Evolutionary conservation across 2,888 invertebrate species (phyloP), one percentile per base, ranked within the genome.

Genomic region (Tinea trinotella): DNA sequence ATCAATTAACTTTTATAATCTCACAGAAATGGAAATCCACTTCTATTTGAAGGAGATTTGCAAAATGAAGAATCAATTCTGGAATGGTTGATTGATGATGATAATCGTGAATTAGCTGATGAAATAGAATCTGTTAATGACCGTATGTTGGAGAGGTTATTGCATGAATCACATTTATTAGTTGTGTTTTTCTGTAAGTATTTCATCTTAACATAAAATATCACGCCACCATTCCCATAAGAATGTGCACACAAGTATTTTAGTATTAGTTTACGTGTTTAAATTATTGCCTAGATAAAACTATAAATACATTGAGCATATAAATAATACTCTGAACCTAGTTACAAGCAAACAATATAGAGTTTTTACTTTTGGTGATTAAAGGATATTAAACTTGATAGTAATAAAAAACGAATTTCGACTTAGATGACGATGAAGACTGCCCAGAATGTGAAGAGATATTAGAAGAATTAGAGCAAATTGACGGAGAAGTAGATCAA

Each of bases 121-220:
- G 96, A 97, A 86, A 97, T 97, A 61, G 97, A 97, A 80, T 93
- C 94, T 24, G 96, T 97, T 6, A 97, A 97, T 67, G 92, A 92
- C 19, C 89, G 95, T 63, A 97, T 97, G 97, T 78, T 97, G 60
- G 92, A 93, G 60, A 89, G 95, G 63, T 87, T 97, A 53, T 87
- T 97, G 62, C 92, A 91, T 15, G 94, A 95, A 69, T 96, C 96
- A 12, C 93, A 95, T 54, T 90, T 96, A 62, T 84, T 97, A 56
- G 96, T 95, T 46, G 97, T 96, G 13, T 95, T 96, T 81, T 97
- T 96, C 77, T 96, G 96, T 97, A 87, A 90, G 84, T 74, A 34
- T 30, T n/a, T n/a, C n/a, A n/a, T n/a, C n/a, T n/a, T n/a, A n/a
- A n/a, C n/a, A n/a, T n/a, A n/a, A n/a, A n/a, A n/a, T n/a, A n/a